Evolutionary conservation across 1,140 invertebrate species (phyloP).

Genomic region (Dinothrombium tinctorium): DNA sequence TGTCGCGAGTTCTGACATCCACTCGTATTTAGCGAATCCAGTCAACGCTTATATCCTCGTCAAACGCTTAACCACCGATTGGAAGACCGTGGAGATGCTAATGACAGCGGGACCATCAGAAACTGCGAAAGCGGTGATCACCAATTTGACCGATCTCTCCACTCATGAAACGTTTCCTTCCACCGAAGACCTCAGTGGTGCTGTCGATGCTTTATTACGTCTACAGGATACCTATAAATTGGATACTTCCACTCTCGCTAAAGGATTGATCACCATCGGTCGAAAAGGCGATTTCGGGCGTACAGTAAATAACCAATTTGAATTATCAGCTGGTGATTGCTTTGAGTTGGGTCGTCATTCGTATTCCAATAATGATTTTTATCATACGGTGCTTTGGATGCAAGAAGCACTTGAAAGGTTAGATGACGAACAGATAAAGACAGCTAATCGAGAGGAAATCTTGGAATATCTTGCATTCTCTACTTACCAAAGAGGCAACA

Average conservation of each 20-base stretch:
- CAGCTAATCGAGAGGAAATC: slow-evolving; percentile 45
- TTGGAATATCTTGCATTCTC: slow-evolving; percentile 90
- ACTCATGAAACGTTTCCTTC: slow-evolving; percentile 19
- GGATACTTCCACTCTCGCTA: slow-evolving; percentile 61
- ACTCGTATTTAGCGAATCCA: slow-evolving; percentile 70
- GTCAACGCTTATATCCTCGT: slow-evolving; percentile 89
- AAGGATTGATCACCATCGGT: slow-evolving; percentile 39
- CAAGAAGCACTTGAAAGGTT: slow-evolving; percentile 49
- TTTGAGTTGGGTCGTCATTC: slow-evolving; percentile 82
- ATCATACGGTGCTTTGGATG: slow-evolving; percentile 89
- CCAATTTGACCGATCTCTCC: not conserved
- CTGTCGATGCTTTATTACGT: slow-evolving; percentile 70
- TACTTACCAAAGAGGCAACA: slow-evolving; percentile 62
- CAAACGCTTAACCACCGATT: slow-evolving; percentile 76
- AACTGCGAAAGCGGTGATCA: not conserved
- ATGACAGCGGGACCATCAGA: not conserved
- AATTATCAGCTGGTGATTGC: slow-evolving; percentile 61
- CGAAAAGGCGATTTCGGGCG: no score
- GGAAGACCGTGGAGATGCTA: slow-evolving; percentile 25
- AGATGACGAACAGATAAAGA: slow-evolving; percentile 31
- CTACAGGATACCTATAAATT: slow-evolving; percentile 93
- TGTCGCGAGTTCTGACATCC: slow-evolving; percentile 47
- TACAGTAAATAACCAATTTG: not conserved
- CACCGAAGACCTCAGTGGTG: slow-evolving; percentile 51
- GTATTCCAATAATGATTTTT: slow-evolving; percentile 82